Percentiles rank a stretch among this genome's conserved stretches.
Evolutionary conservation across 2,797 vertebrate genomes (phyloP).

Genomic region (Macrochelys suwanniensis): DNA sequence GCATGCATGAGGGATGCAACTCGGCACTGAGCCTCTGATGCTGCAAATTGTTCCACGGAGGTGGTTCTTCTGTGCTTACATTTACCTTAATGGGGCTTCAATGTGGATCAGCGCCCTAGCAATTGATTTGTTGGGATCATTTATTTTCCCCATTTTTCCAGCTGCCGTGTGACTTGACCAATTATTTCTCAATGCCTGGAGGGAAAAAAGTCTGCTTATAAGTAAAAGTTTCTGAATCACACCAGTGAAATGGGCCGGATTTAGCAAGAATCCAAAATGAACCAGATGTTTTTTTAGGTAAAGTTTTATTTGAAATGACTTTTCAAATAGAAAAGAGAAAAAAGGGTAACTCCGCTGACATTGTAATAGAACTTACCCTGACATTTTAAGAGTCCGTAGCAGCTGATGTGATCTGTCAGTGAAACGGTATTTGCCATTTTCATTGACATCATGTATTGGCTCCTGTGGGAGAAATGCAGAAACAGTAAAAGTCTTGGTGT

Average conservation of each 20-base stretch:
- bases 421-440: constrained; percentile 1
- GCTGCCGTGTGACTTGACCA: background rate
- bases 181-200: background rate
- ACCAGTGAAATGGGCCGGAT: background rate
- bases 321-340: background rate
- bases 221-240: background rate
- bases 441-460: background rate
- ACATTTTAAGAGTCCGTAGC: constrained; percentile 33
- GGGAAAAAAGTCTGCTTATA: background rate
- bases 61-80: background rate
- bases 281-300: background rate
- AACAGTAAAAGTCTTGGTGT: background rate
- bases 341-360: background rate
- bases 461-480: background rate
- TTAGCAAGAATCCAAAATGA: background rate
- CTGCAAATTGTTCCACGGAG: background rate
- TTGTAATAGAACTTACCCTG: background rate
- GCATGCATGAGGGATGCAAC: background rate
- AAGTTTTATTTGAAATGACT: background rate
- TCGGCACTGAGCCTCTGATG: background rate
- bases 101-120: background rate
- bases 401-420: background rate
- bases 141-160: background rate
- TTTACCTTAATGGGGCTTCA: background rate
- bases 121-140: background rate